Conservation (phyloP, 2,888 invertebrate species). For the Celastrina argiolus region DNA sequence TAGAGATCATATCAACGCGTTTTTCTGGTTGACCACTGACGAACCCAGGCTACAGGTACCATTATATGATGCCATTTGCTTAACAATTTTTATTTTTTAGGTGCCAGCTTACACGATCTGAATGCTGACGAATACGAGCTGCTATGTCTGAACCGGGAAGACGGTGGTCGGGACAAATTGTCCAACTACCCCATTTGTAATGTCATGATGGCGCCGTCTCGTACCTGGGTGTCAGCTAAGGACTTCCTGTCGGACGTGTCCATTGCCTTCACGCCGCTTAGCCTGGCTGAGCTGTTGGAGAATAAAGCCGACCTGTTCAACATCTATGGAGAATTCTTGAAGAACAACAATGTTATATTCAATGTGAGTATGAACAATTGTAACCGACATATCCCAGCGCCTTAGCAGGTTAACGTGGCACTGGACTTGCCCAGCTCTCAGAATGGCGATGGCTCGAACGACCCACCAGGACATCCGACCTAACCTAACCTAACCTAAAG, state of each 20-base stretch:
- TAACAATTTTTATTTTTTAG: constrained; percentile 46
- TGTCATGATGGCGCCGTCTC: constrained; percentile 80
- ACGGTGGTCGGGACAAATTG: constrained; percentile 74
- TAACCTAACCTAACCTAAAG: too few species aligned
- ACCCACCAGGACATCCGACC: too few species aligned
- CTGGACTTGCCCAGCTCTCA: too few species aligned
- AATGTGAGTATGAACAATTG: constrained; percentile 50
- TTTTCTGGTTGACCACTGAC: too few species aligned
- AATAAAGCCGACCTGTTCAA: constrained; percentile 79
- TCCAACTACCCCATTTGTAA: constrained; percentile 78
- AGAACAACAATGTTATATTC: constrained; percentile 70
- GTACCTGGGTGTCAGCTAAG: constrained; percentile 70
- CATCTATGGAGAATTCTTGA: constrained; percentile 79
- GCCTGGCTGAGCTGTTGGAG: constrained; percentile 75
- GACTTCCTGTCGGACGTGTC: constrained; percentile 77
- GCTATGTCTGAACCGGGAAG: constrained; percentile 76
- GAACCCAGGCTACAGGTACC: too few species aligned
- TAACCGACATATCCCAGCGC: too few species aligned
- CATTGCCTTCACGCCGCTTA: constrained; percentile 80
- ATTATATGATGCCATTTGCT: too few species aligned
- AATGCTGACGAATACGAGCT: constrained; percentile 78
- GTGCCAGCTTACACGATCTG: constrained; percentile 76
- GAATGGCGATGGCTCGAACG: too few species aligned
- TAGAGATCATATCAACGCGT: too few species aligned
- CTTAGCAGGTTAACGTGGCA: too few species aligned